Evolutionary conservation across 2,888 invertebrate genomes (phyloP), one percentile per base, ranked within the genome.

Genomic region (Strigamia maritima): DNA sequence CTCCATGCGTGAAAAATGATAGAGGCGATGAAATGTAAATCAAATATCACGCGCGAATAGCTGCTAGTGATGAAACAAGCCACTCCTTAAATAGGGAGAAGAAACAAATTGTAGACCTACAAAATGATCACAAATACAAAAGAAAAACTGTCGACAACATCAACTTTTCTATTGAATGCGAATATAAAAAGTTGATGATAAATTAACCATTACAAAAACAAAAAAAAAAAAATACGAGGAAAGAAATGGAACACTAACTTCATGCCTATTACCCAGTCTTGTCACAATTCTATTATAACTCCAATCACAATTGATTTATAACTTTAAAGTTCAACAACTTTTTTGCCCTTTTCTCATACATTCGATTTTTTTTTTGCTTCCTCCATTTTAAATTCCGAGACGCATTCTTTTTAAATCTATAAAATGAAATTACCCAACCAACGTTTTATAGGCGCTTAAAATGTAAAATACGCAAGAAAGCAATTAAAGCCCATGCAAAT

Each of bases 81-180:
- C 70, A 70, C 70, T 70, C 70, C 70, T 70, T 70, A 70, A 70
- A 28, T 16, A 70, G 70, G 70, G 70, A 70, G 70, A 28, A 70
- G 70, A 70, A 70, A 70, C 70, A 70, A 70, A 70, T 70, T 70
- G 70, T 70, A 70, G 70, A 28, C 70, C 70, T 70, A 70, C 70
- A 70, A 70, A 70, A 24, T 70, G 70, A 70, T 70, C 70, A 70
- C 70, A 70, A 70, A 70, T 28, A 70, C 70, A 70, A 70, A 70
- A 28, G 70, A 70, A 70, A 70, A 70, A 70, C 70, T 70, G 70
- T 70, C 70, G 70, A 70, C 70, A 28, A 28, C 70, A 70, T 70
- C 70, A 70, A 70, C 70, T 70, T 70, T 22, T 28, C 70, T 28
- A 70, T 28, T 70, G 28, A 70, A 70, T 28, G 70, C 70, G 70